phyloP scores from a whole-genome alignment of 2,113 vertebrate genomes.

The Sinocyclocheilus anophthalmus region DNA sequence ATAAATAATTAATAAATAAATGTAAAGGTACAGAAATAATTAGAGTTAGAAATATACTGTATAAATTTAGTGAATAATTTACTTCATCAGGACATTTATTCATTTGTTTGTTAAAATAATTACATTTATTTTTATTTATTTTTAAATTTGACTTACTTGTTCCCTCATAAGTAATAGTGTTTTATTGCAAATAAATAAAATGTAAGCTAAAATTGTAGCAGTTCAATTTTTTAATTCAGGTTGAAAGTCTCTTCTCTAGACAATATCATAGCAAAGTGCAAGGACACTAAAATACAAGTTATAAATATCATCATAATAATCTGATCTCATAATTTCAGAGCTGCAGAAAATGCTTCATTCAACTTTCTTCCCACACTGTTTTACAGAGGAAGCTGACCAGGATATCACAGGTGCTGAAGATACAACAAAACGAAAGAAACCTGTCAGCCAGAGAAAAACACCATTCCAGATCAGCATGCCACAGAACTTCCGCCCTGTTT shows the following conservation, averaged over 20 bases:
- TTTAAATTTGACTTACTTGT: not conserved
- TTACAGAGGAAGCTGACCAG: conserved; percentile 54
- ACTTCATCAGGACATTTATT: not conserved
- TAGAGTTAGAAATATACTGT: not conserved
- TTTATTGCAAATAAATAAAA: no score
- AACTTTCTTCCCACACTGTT: conserved; percentile 1
- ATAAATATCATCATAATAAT: not conserved
- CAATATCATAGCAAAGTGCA: not conserved
- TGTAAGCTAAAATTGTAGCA: not conserved
- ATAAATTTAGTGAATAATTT: not conserved
- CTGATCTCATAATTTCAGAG: not conserved
- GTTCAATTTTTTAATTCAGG: not conserved
- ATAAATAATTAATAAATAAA: not conserved
- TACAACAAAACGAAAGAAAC: conserved; percentile 44
- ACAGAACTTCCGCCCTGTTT: conserved; percentile 82
- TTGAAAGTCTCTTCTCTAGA: not conserved
- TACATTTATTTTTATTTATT: not conserved
- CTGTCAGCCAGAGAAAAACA: conserved; percentile 13
- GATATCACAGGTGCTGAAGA: not conserved
- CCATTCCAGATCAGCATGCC: conserved; percentile 51
- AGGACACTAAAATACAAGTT: not conserved
- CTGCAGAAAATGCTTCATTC: not conserved
- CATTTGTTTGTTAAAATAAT: not conserved
- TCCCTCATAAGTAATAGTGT: not conserved
- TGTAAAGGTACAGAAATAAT: not conserved